Evolutionary conservation across 2,797 vertebrate species (phyloP).

Genomic region (Odontamblyopus rebecca): DNA sequence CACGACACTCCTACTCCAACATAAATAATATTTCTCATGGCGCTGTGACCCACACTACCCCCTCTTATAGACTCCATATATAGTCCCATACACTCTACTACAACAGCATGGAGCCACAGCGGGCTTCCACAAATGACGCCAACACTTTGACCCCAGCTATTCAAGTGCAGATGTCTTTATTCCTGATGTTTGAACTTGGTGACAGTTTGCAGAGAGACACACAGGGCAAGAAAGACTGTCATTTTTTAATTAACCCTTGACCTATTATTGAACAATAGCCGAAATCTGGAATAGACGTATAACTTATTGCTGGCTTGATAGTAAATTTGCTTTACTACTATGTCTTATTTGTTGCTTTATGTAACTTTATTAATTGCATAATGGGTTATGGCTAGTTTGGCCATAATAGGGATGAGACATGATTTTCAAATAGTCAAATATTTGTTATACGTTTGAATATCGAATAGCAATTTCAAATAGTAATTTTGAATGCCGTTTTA

Average conservation of each 20-base stretch:
- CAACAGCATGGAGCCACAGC: conserved; percentile 1
- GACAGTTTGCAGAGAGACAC: neutral
- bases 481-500: too few relatives aligned
- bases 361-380: too few relatives aligned
- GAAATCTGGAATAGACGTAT: neutral
- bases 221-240: neutral
- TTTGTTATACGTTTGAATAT: too few relatives aligned
- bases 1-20: conserved; percentile 49
- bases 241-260: neutral
- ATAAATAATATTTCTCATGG: conserved; percentile 73
- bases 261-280: neutral
- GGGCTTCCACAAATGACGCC: conserved; percentile 23
- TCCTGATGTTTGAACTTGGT: conserved; percentile 25
- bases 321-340: too few relatives aligned
- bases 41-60: conserved; percentile 51
- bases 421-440: too few relatives aligned
- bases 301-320: too few relatives aligned
- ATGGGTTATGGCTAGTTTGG: too few relatives aligned
- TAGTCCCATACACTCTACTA: neutral
- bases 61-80: neutral
- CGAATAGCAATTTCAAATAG: too few relatives aligned
- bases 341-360: too few relatives aligned
- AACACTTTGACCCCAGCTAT: conserved; percentile 41
- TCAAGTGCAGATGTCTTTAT: conserved; percentile 56
- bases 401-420: too few relatives aligned